Conservation (phyloP, 2,888 invertebrate species). For the Pristionchus japonicus region DNA sequence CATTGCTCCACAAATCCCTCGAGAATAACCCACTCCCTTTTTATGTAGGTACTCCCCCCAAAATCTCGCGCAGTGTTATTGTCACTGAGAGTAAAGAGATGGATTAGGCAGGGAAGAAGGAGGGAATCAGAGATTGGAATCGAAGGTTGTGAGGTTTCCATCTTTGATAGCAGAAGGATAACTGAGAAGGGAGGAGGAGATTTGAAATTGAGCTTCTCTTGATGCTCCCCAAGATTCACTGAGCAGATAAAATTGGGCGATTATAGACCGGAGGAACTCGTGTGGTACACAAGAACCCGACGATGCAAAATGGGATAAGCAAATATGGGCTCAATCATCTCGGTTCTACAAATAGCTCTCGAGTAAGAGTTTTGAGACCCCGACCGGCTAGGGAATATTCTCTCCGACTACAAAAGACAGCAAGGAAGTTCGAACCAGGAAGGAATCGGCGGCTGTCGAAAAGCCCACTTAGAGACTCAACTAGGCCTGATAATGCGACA, state of each 20-base stretch:
- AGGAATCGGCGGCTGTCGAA: background rate
- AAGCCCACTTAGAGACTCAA: background rate
- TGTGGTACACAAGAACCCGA: background rate
- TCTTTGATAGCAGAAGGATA: background rate
- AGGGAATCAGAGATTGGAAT: background rate
- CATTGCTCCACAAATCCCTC: background rate
- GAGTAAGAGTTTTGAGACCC: too few relatives aligned
- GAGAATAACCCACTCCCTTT: background rate
- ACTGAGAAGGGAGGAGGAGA: background rate
- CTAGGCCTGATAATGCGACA: conserved; percentile 1
- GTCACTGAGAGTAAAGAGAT: background rate
- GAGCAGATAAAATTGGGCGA: background rate
- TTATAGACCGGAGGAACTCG: background rate
- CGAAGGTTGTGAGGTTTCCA: conserved; percentile 5
- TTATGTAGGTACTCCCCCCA: background rate
- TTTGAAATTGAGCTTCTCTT: background rate
- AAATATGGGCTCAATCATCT: background rate
- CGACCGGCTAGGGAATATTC: background rate
- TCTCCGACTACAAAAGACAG: background rate
- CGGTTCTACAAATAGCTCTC: background rate
- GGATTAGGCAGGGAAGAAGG: background rate
- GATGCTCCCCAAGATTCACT: background rate
- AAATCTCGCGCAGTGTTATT: background rate
- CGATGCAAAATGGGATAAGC: background rate
- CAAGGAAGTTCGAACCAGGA: background rate